Evolutionary conservation across 2,888 invertebrate species (phyloP), one percentile per base, ranked within the genome.

Genomic region (Synergus itoensis): DNA sequence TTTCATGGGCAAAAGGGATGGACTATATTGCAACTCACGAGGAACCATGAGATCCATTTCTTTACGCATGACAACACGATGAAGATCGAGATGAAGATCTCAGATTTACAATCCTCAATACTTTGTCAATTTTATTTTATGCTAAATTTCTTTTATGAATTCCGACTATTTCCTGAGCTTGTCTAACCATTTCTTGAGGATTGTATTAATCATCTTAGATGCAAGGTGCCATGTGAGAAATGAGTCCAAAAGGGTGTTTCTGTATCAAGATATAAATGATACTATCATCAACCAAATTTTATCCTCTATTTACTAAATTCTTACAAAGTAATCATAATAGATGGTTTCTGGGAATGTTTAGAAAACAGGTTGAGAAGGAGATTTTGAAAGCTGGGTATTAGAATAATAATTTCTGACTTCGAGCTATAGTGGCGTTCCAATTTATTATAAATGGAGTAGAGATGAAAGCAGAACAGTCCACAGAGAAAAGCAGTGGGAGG

Each of bases 401-500:
- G 28, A 28, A 53, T 48, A 73, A 73, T 73, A 73, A 73, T 73
- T 48, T 73, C 36, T 53, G 53, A 53, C 73, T 73, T 73, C 28
- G 9, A 53, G 53, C 28, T 16, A 73, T 48, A 48, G 73, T 28
- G 48, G 12, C 36, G 73, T 73, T 73, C 73, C 73, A 73, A 73
- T 73, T 73, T 73, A 73, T 73, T 73, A 73, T 73, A 73, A 67
- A 79, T 81, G 77, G 80, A 75, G 82, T 78, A 78, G 75, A 76
- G 77, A 77, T 80, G 80, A 82, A 82, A 80, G 81, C 79, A 80
- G 73, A 84, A 82, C 81, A 81, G 64, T 81, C 81, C 82, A 76
- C 82, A 81, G 80, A 65, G 60, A 28, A 60, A 76, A 75, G 69
- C 77, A 64, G 77, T 62, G 63, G 77, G 77, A 60, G 79, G 62